Evolutionary conservation across 2,797 vertebrate genomes (phyloP), one percentile per base, ranked within the genome.

Genomic region (Chelon auratus): DNA sequence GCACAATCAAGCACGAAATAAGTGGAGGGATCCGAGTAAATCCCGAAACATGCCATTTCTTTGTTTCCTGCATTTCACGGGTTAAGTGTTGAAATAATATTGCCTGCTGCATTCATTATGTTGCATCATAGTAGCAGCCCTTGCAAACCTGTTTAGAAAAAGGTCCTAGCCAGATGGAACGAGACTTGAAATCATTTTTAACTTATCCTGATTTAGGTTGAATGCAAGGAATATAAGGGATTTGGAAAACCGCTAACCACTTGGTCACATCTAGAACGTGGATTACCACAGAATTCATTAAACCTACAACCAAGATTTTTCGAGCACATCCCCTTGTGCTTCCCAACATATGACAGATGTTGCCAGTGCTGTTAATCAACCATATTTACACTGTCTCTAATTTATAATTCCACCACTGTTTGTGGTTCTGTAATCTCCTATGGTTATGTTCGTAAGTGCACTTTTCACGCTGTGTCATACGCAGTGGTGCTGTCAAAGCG

Each of bases 391-490:
- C 9, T 3, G 4, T 20, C 4, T 45, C 68, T 17, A 1, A 58
- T 58, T 61, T 60, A 66, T 13, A 39, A 75, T 74, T 67, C 68
- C 45, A 26, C 58, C 33, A 36, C 64, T 1, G 72, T 57, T 82
- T 64, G 45, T 42, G 22, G 60, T 75, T 72, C 48, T 57, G 13
- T 14, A 69, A 45, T 15, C 63, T 79, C 77, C 65, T 10, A 0
- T 12, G 73, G 83, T 40, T 18, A 1, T 65, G 76, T 85, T 83
- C 76, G 70, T 77, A 40, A 75, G 72, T 56, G 65, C 70, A 77
- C 84, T 81, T 72, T 76, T 75, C 71, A 66, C 30, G 71, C 68
- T 51, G 62, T 77, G 81, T 86, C 83, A 65, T 62, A 48, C 85
- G 60, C 73, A 61, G 40, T 5, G 22, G 48, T 24, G 55, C 84